phyloP scores from a whole-genome alignment of 2,888 invertebrate genomes.

The Acanthococcus lagerstroemiae region DNA sequence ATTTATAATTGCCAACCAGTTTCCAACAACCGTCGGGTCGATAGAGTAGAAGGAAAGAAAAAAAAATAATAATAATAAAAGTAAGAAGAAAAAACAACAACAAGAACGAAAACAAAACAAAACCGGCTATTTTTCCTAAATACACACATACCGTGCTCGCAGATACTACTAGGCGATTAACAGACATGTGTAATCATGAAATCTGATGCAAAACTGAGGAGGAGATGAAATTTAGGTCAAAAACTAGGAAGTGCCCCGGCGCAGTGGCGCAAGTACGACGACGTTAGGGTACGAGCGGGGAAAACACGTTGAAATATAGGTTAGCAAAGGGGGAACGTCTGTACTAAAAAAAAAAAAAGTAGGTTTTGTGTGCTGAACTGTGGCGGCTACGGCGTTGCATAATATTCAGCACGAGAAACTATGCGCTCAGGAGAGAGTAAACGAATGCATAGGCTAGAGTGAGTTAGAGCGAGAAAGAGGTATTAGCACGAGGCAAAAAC shows the following conservation, averaged over 20 bases:
- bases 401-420: neutral
- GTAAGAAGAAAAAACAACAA: neutral
- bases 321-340: constrained; percentile 25
- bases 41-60: too few relatives aligned
- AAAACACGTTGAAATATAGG: constrained; percentile 4
- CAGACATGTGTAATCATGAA: constrained; percentile 7
- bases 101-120: neutral
- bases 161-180: neutral
- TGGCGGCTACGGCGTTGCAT: constrained; percentile 5
- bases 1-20: too few relatives aligned
- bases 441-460: neutral
- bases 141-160: neutral
- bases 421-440: neutral
- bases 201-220: constrained; percentile 13
- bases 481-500: constrained; percentile 27
- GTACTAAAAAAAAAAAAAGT: constrained; percentile 14
- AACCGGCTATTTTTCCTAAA: constrained; percentile 6
- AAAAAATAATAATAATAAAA: too few relatives aligned
- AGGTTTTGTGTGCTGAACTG: constrained; percentile 29
- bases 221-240: constrained; percentile 25
- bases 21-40: too few relatives aligned
- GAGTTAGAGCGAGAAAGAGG: neutral
- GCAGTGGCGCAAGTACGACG: constrained; percentile 18
- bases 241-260: constrained; percentile 23
- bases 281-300: constrained; percentile 1